phyloP scores from a whole-genome alignment of 2,797 vertebrate genomes.

The Dendrocincla fuliginosa region DNA sequence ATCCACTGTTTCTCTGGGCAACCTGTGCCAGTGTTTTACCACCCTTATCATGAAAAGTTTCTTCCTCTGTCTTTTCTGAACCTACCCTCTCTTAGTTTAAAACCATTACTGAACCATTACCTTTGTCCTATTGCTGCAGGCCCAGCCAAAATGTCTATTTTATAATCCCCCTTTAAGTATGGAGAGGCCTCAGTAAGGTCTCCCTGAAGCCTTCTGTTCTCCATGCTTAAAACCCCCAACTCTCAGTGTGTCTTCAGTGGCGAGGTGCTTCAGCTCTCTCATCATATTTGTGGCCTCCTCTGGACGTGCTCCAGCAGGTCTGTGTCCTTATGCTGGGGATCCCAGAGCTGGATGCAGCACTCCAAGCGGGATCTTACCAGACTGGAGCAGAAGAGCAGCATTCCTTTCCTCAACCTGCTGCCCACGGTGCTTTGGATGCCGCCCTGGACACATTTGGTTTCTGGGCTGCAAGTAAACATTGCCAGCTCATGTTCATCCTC shows the following conservation, averaged over 20 bases:
- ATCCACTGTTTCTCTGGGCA: background rate
- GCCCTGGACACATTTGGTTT: fast-evolving
- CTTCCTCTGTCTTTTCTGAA: background rate
- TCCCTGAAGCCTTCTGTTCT: background rate
- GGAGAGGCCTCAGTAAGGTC: background rate
- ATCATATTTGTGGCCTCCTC: background rate
- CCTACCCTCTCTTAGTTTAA: background rate
- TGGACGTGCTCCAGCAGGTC: background rate
- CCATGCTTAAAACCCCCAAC: background rate
- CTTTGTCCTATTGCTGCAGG: background rate
- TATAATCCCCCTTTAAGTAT: background rate
- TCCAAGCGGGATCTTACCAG: background rate
- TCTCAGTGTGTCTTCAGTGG: background rate
- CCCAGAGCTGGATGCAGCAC: background rate
- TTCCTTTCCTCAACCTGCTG: background rate
- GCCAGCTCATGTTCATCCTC: background rate
- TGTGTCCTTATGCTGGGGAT: background rate
- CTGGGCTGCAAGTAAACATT: fast-evolving
- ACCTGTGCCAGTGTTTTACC: background rate
- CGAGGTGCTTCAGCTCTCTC: background rate
- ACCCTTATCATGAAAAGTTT: fast-evolving
- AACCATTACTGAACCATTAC: background rate
- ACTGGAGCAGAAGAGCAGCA: background rate
- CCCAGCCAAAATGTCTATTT: background rate
- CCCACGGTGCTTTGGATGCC: fast-evolving